A percentile compares a stretch with the other conserved stretches of the same genome.
Conservation (phyloP, 2,888 invertebrate species). For the Cheilosia vulpina region DNA sequence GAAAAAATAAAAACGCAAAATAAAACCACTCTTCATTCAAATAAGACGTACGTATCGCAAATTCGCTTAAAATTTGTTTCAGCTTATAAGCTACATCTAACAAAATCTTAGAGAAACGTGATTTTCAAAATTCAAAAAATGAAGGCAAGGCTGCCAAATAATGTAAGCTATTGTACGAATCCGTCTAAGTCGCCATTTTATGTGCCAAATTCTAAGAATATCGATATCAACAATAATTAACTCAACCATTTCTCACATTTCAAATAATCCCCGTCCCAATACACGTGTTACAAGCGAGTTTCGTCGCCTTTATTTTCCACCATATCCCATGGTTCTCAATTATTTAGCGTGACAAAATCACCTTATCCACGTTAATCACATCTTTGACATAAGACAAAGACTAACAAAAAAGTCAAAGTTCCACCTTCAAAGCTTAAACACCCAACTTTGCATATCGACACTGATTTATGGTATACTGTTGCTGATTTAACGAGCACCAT, state of each 20-base stretch:
- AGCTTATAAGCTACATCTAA: too few relatives aligned
- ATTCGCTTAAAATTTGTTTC: too few relatives aligned
- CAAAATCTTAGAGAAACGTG: too few relatives aligned
- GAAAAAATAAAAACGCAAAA: not conserved
- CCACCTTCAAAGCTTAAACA: not conserved
- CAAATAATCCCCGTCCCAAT: not conserved
- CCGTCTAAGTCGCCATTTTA: too few relatives aligned
- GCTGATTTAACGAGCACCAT: conserved; percentile 31
- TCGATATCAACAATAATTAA: too few relatives aligned
- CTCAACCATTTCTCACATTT: too few relatives aligned
- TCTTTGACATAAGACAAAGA: conserved; percentile 57
- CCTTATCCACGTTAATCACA: conserved; percentile 80
- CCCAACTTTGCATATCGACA: conserved; percentile 30
- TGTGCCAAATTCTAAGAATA: too few relatives aligned
- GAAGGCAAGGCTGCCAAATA: too few relatives aligned
- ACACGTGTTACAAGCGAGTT: not conserved
- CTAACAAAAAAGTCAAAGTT: conserved; percentile 6
- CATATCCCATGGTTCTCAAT: conserved; percentile 28
- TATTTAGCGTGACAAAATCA: conserved; percentile 81
- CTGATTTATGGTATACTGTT: conserved; percentile 33
- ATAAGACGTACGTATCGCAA: too few relatives aligned
- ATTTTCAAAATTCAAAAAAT: too few relatives aligned
- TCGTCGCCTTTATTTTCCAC: not conserved
- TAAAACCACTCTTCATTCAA: too few relatives aligned
- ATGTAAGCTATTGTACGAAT: too few relatives aligned